Conservation (phyloP, 2,113 vertebrate genomes). For the Tetrao urogallus region DNA sequence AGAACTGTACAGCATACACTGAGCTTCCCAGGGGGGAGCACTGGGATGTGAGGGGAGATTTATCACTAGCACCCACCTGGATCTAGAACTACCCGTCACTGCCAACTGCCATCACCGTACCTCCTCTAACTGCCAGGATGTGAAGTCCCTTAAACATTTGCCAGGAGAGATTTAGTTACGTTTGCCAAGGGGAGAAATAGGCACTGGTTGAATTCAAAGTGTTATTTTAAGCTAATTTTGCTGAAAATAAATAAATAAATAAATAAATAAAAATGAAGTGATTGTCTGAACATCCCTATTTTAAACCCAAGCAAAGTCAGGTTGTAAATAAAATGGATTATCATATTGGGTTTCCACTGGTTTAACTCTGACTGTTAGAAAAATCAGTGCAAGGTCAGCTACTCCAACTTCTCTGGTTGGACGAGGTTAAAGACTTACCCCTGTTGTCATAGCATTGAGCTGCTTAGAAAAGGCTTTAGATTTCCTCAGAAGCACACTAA, state of each 20-base stretch:
- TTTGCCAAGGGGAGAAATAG: slow-evolving; percentile 14
- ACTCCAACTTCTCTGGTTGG: not conserved
- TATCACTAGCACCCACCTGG: not conserved
- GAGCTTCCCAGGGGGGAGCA: not conserved
- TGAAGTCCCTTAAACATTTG: not conserved
- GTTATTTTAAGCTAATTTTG: slow-evolving; percentile 52
- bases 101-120: not conserved
- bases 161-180: slow-evolving; percentile 4
- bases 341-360: slow-evolving; percentile 3
- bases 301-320: slow-evolving; percentile 12
- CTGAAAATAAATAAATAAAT: not conserved
- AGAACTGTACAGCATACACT: not conserved
- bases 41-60: not conserved
- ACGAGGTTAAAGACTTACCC: not conserved
- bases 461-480: not conserved
- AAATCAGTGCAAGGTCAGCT: slow-evolving; percentile 45
- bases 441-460: not conserved
- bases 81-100: not conserved
- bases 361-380: slow-evolving; percentile 21
- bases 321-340: slow-evolving; percentile 44
- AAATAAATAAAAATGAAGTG: not conserved
- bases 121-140: not conserved
- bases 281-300: slow-evolving; percentile 31
- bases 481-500: not conserved
- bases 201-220: slow-evolving; percentile 42